Evolutionary conservation across 2,888 invertebrate genomes (phyloP).

Genomic region (Parelbella ahira): DNA sequence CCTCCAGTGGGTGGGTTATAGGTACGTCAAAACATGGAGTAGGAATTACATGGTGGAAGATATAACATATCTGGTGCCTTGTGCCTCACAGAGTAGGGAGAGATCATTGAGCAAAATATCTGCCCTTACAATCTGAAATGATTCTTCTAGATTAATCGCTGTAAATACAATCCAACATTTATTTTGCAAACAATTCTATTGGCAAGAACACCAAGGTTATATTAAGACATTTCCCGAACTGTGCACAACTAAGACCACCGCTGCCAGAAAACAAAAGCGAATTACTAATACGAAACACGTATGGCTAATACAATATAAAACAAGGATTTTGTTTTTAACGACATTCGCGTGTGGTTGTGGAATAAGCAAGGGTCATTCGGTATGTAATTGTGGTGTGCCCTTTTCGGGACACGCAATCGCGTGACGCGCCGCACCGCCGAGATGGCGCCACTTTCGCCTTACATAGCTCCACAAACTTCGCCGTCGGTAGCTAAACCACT

Average conservation of each 20-base stretch:
- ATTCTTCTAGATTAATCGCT: too few species aligned
- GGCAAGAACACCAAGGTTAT: too few species aligned
- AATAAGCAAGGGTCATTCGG: conserved; percentile 57
- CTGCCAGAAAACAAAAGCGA: conserved; percentile 1
- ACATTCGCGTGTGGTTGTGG: conserved; percentile 55
- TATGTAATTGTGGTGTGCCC: conserved; percentile 61
- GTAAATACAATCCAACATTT: too few species aligned
- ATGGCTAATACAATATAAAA: conserved; percentile 26
- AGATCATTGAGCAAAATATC: too few species aligned
- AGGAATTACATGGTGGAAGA: too few species aligned
- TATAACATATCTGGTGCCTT: too few species aligned
- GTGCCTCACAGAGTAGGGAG: too few species aligned
- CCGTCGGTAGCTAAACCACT: not conserved
- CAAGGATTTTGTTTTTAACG: conserved; percentile 39
- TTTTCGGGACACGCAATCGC: conserved; percentile 66
- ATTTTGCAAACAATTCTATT: too few species aligned
- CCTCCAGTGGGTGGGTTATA: too few species aligned
- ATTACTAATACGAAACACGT: conserved; percentile 16
- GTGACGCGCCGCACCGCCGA: conserved; percentile 37
- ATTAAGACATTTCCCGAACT: too few species aligned
- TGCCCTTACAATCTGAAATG: too few species aligned
- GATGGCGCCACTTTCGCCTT: conserved; percentile 11
- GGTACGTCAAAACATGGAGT: too few species aligned
- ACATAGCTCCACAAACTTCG: conserved; percentile 8
- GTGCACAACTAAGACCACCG: not conserved